Evolutionary conservation across 2,797 vertebrate species (phyloP), one percentile per base, ranked within the genome.

Genomic region (Sebastes nivosus): DNA sequence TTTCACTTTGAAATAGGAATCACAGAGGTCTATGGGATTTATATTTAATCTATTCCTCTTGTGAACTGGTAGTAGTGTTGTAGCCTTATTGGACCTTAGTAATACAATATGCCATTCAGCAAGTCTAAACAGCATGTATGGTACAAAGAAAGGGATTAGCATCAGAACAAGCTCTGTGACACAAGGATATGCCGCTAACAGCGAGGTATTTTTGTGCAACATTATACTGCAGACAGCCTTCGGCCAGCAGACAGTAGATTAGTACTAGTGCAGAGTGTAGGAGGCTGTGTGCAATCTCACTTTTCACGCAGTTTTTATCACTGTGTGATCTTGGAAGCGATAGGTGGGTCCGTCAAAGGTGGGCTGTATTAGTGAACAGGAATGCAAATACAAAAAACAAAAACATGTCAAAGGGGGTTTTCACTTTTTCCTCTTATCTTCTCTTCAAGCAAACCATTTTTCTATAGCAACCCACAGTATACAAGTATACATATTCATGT

Each of bases 201-300:
- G 32, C 1, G 4, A 58, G 38, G 67, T 69, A 34, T 67, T 75
- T 68, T 57, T 76, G 42, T 78, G 77, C 54, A 67, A 81, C 46
- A 34, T 63, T 72, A 83, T 13, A 25, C 72, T 78, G 22, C 66
- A 88, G 84, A 60, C 68, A 61, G 68, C 50, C 76, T 57, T 20
- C 32, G 79, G 75, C 14, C 52, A 57, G 69, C 57, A 57, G 69
- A 78, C 63, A 76, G 65, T 5, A 72, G 64, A 77, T 79, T 78
- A 77, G 30, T 52, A 58, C 18, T 58, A 14, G 34, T 36, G 34
- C 34, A 36, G 36, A 38, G 14, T 79, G 30, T 63, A 77, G 27
- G 24, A 54, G 13, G 8, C 16, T 22, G 22, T 52, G 64, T 68
- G 42, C 8, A 16, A 14, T 66, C 64, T 61, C n/a, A 81, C 32